Conservation (phyloP, 2,888 invertebrate genomes). For the Sinotaia quadrata region DNA sequence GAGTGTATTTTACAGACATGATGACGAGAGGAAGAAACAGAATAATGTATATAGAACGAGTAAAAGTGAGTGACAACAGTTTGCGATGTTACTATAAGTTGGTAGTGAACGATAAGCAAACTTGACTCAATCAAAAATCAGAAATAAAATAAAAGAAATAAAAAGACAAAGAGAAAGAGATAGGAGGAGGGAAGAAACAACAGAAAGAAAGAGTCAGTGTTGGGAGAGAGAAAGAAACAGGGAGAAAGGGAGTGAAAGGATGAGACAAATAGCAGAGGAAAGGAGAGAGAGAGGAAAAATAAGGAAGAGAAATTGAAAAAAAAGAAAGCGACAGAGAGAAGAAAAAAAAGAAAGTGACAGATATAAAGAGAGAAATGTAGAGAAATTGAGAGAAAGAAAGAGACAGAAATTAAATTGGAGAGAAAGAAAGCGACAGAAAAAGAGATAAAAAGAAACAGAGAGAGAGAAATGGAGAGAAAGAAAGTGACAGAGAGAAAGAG, state of each 20-base stretch:
- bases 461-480: neutral
- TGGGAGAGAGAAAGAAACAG: neutral
- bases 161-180: neutral
- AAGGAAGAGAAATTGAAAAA: neutral
- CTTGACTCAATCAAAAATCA: too few species aligned
- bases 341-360: neutral
- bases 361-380: neutral
- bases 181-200: neutral
- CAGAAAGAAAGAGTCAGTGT: neutral
- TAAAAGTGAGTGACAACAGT: too few species aligned
- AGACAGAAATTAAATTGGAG: neutral
- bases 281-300: slow-evolving; percentile 4
- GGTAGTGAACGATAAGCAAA: too few species aligned
- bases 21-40: too few species aligned
- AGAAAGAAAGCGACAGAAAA: neutral
- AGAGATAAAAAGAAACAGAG: neutral
- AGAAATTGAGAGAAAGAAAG: too few species aligned
- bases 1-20: too few species aligned
- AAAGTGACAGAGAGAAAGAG: neutral
- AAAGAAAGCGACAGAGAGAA: slow-evolving; percentile 13
- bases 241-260: neutral
- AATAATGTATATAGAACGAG: too few species aligned
- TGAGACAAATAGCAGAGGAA: neutral
- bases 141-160: too few species aligned
- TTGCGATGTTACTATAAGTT: too few species aligned